Conservation (phyloP, 2,113 vertebrate genomes). For the Pterophyllum scalare region DNA sequence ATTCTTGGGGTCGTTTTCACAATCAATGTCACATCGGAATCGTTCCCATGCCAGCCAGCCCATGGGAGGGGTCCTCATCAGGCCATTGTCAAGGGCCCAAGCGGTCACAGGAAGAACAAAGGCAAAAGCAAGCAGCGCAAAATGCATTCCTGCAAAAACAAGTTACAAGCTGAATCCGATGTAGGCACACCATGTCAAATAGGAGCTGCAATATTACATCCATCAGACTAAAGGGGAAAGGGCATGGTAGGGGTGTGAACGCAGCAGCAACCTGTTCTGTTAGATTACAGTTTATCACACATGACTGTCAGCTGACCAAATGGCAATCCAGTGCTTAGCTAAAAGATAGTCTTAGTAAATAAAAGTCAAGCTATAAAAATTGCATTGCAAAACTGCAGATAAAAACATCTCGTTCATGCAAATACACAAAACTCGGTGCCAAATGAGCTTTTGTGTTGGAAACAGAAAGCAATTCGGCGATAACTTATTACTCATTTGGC, state of each 20-base stretch:
- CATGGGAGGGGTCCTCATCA: conserved; percentile 91
- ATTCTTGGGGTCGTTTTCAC: conserved; percentile 85
- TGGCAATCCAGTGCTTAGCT: background rate
- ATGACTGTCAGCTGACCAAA: background rate
- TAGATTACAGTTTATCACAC: background rate
- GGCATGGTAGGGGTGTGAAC: conserved; percentile 2
- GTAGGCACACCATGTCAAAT: too few relatives aligned
- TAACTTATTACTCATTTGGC: background rate
- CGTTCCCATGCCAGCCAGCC: conserved; percentile 97
- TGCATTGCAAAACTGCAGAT: too few relatives aligned
- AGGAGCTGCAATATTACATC: background rate
- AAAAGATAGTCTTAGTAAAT: background rate
- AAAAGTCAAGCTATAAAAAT: background rate
- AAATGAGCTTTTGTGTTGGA: background rate
- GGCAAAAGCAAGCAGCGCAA: conserved; percentile 28
- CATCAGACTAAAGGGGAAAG: rapidly evolving
- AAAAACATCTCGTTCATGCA: background rate
- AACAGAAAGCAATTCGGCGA: background rate
- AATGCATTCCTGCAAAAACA: conserved; percentile 56
- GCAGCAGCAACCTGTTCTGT: conserved; percentile 14
- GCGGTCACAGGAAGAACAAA: conserved; percentile 53
- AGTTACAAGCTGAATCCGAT: background rate
- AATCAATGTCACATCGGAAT: conserved; percentile 90
- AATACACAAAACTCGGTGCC: background rate
- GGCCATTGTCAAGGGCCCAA: conserved; percentile 87